Evolutionary conservation across 2,888 invertebrate genomes (phyloP), one percentile per base, ranked within the genome.

Genomic region (Odontomyia ornata): DNA sequence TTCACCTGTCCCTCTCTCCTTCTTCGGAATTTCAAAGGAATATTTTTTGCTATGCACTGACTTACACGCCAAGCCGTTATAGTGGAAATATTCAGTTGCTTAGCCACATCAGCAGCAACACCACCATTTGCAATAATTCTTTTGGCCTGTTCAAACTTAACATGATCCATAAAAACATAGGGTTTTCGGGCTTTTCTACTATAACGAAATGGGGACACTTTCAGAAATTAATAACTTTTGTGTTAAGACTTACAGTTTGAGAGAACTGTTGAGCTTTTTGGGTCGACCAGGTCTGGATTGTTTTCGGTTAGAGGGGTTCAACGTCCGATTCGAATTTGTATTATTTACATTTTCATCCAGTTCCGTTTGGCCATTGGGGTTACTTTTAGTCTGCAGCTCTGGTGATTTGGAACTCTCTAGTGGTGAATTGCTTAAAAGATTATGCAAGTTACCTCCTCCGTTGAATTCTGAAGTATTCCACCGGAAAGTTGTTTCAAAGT

Each of bases 41-140:
- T 82, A 25, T 86, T 86, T 81, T 86, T 86, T 11, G 86, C 81
- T 77, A 86, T 86, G 79, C 86, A 85, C 81, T 86, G 86, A 21
- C 86, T 83, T 75, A 86, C 81, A 80, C 86, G 86, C 86, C 86
- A 86, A 52, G 86, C 86, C 27, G 86, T 86, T 86, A 86, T 86
- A 80, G 86, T 86, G 3, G 86, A 86, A 23, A 86, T 86, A 79
- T 86, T 86, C 21, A 86, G 76, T 1, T 84, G 84, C n/a, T 85
- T 3, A 3, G 36, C 36, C 36, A 36, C 5, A 3, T 36, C 36
- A 36, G 36, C 85, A 30, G 86, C 86, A 46, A 86, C 85, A 21
- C 85, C 81, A 78, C 85, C 85, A 79, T 86, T 85, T 1, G 83
- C 84, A 72, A 86, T 86, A 72, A 86, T 77, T 79, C 83, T 79